Conservation (phyloP, 2,888 invertebrate species). For the Limenitis camilla region DNA sequence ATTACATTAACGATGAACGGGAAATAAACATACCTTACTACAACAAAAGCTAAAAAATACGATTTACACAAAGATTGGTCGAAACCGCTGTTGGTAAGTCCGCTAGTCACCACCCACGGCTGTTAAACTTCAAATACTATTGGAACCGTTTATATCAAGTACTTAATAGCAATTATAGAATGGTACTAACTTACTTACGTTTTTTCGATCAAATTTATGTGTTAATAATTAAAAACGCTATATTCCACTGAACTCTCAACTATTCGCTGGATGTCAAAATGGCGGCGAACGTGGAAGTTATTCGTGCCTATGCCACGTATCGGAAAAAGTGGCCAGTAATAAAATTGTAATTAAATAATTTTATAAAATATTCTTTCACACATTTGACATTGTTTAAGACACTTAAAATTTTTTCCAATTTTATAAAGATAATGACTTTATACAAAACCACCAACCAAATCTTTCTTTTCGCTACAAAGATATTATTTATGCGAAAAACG, state of each 20-base stretch:
- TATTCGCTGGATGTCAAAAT: slow-evolving; percentile 87
- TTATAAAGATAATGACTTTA: too few relatives aligned
- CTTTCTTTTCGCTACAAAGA: too few relatives aligned
- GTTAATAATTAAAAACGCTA: slow-evolving; percentile 78
- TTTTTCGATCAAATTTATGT: slow-evolving; percentile 67
- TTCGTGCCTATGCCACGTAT: slow-evolving; percentile 88
- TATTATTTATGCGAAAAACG: too few relatives aligned
- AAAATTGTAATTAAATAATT: slow-evolving; percentile 23
- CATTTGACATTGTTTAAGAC: too few relatives aligned
- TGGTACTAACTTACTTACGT: slow-evolving; percentile 56
- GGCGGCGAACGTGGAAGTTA: slow-evolving; percentile 85
- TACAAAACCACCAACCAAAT: too few relatives aligned
- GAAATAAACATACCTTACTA: neutral
- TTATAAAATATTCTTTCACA: neutral
- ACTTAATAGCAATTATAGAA: slow-evolving; percentile 12
- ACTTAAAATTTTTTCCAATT: too few relatives aligned
- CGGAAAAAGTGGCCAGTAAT: slow-evolving; percentile 71
- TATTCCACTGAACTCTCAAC: slow-evolving; percentile 80
- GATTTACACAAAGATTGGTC: slow-evolving; percentile 52
- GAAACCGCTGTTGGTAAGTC: slow-evolving; percentile 71
- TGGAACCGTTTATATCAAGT: slow-evolving; percentile 12
- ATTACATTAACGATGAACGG: neutral
- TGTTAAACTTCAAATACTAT: slow-evolving; percentile 23
- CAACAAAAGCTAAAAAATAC: slow-evolving; percentile 4
- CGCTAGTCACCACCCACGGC: slow-evolving; percentile 70